phyloP scores from a whole-genome alignment of 2,797 vertebrate genomes.

The Pipistrellus kuhlii region DNA sequence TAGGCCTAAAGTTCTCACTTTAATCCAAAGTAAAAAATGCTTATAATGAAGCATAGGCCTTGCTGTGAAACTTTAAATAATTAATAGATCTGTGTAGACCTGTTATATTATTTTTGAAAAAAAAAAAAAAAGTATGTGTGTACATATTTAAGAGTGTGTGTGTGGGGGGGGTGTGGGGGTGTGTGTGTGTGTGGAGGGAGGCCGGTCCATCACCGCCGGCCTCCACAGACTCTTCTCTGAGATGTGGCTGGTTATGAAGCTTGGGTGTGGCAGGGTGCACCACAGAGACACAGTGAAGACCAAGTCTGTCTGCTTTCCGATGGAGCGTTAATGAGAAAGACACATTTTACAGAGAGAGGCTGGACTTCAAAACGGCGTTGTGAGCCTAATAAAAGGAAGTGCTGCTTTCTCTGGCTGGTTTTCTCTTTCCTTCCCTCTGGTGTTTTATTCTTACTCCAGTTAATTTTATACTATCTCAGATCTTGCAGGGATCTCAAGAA shows the following conservation, averaged over 20 bases:
- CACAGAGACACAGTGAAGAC: neutral
- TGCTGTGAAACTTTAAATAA: conserved; percentile 60
- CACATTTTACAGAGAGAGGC: neutral
- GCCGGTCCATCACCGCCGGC: neutral
- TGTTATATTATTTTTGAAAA: conserved; percentile 77
- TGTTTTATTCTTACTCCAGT: conserved; percentile 25
- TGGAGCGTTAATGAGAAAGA: neutral
- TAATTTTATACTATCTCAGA: neutral
- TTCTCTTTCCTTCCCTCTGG: neutral
- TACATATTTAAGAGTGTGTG: neutral
- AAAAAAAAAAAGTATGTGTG: neutral
- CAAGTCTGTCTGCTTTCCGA: neutral
- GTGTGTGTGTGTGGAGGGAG: neutral
- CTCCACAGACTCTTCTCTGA: neutral
- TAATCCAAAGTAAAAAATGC: conserved; percentile 67
- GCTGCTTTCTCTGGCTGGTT: conserved; percentile 19
- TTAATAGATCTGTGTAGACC: conserved; percentile 62
- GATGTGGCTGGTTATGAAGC: neutral
- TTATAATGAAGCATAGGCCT: conserved; percentile 65
- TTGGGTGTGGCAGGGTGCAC: neutral
- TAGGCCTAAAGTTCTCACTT: conserved; percentile 59
- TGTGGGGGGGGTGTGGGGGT: neutral
- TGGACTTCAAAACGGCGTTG: neutral
- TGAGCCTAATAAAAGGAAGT: conserved; percentile 67
- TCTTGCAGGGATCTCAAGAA: neutral